These are phyloP conservation scores for Aspiorhynchus laticeps DNA, from an alignment of 2,113 vertebrate species.

Conservation along the genomic window DNA sequence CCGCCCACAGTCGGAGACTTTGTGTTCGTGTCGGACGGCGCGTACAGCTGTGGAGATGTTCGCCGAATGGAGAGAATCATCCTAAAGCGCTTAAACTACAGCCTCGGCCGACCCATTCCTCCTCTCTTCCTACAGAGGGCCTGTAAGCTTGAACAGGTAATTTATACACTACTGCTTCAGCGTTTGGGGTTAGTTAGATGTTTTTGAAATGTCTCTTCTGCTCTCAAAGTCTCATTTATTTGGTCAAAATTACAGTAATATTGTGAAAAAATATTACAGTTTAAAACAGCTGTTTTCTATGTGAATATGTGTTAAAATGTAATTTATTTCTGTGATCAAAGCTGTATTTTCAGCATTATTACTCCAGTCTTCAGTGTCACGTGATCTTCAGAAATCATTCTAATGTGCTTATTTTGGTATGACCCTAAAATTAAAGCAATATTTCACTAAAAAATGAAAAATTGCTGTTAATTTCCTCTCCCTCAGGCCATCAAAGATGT, in stretches of 20 bases:
- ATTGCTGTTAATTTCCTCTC: too few relatives aligned
- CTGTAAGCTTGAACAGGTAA: neutral
- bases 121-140: neutral
- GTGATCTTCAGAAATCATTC: neutral
- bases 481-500: too few relatives aligned
- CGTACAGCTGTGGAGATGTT: neutral
- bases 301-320: neutral
- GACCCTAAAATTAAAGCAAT: too few relatives aligned
- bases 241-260: neutral
- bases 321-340: neutral
- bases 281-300: neutral
- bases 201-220: neutral
- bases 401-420: too few relatives aligned
- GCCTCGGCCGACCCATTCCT: neutral
- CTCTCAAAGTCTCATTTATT: neutral
- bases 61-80: neutral
- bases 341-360: neutral
- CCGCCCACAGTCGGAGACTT: conserved; percentile 15
- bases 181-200: neutral
- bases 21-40: neutral
- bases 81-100: conserved; percentile 12
- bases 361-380: neutral
- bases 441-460: too few relatives aligned
- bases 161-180: neutral
- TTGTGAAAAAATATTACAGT: too few relatives aligned